Conservation (phyloP, 2,797 vertebrate species). For the Onychomys leucogaster region DNA sequence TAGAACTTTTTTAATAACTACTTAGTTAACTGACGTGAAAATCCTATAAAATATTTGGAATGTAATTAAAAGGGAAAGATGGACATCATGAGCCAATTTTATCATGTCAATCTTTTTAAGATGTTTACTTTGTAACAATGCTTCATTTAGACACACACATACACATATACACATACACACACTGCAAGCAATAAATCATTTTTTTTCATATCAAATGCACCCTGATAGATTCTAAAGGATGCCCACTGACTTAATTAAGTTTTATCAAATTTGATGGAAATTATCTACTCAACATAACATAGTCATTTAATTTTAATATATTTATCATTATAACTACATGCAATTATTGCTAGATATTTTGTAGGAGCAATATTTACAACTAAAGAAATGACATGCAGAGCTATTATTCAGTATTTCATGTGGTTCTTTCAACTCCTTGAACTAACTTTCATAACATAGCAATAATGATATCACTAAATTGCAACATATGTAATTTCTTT, state of each 20-base stretch:
- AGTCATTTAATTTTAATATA: slow-evolving; percentile 61
- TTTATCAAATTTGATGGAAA: slow-evolving; percentile 76
- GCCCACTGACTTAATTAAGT: slow-evolving; percentile 75
- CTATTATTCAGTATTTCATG: slow-evolving; percentile 41
- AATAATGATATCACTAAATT: slow-evolving; percentile 54
- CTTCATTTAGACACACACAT: not conserved
- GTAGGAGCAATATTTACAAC: slow-evolving; percentile 62
- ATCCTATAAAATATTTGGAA: not conserved
- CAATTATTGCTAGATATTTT: slow-evolving; percentile 71
- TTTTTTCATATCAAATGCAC: slow-evolving; percentile 25
- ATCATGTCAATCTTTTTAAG: not conserved
- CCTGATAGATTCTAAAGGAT: slow-evolving; percentile 42
- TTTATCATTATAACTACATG: slow-evolving; percentile 70
- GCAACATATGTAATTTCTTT: slow-evolving; percentile 59
- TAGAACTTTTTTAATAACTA: not conserved
- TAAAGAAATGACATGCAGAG: slow-evolving; percentile 51
- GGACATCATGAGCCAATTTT: not conserved
- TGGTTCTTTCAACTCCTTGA: slow-evolving; percentile 34
- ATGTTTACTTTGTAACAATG: slow-evolving; percentile 35
- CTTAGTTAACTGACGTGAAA: slow-evolving; percentile 43
- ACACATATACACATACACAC: no score
- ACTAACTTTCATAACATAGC: slow-evolving; percentile 23
- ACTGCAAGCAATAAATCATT: no score
- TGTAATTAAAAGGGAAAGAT: not conserved
- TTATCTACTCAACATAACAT: slow-evolving; percentile 46